Evolutionary conservation across 2,888 invertebrate species (phyloP).

Genomic region (Coleophora deauratella): DNA sequence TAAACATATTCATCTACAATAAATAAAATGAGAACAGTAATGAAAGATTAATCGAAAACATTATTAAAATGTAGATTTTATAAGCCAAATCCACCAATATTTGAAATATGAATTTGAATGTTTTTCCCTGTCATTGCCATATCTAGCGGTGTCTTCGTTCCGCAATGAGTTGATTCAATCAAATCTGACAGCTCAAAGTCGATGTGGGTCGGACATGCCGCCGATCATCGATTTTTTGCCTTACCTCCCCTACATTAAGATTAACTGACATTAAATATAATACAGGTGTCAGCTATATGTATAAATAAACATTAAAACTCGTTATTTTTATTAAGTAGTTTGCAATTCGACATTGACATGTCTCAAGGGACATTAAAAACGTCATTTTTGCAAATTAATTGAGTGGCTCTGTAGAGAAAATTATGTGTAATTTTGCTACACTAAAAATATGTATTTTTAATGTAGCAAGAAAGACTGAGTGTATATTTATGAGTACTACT

Average conservation of each 20-base stretch:
- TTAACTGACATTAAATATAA: slow-evolving; percentile 22
- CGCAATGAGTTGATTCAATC: slow-evolving; percentile 60
- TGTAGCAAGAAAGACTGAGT: no score
- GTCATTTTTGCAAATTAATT: slow-evolving; percentile 3
- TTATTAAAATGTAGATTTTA: no score
- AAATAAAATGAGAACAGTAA: no score
- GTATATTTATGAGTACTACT: no score
- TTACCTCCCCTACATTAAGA: slow-evolving; percentile 31
- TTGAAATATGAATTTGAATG: no score
- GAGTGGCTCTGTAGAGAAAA: slow-evolving; percentile 4
- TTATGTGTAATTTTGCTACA: no score
- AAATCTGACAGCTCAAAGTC: slow-evolving; percentile 69
- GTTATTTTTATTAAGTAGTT: background rate
- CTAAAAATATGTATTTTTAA: no score
- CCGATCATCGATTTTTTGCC: slow-evolving; percentile 62
- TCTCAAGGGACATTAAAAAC: background rate
- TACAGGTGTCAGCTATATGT: slow-evolving; percentile 18
- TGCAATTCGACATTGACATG: background rate
- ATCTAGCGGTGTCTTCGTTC: slow-evolving; percentile 30
- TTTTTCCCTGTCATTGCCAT: slow-evolving; percentile 16
- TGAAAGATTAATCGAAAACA: no score
- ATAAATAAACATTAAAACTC: background rate
- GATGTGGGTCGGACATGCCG: slow-evolving; percentile 64
- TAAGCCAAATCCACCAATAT: no score
- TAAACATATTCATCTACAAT: no score